Base-by-base conservation (phyloP, 1,140 invertebrate genomes). In the Drosophila setifemur region DNA sequence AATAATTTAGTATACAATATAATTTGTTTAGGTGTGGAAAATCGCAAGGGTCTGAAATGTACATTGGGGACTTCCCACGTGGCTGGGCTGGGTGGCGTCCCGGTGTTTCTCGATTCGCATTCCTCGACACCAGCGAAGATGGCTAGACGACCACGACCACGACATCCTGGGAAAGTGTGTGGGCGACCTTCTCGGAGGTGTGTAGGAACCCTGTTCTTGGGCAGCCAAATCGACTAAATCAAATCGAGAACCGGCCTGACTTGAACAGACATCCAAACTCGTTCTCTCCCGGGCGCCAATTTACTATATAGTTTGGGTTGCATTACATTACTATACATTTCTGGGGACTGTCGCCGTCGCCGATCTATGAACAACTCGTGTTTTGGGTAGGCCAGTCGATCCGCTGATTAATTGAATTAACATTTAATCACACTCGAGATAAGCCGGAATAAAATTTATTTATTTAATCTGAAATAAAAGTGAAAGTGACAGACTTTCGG, bases 81-180 rank as follows among this genome's bases (percentile, higher is more conserved):
- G 75, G 45, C 52, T 48, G 45, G 45, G 23, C 42, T 31, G 37
- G 43, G 39, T 49, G 44, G 55, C 31, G 45, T n/a, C 44, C 42
- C 9, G 16, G 4, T 31, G 4, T 31, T 14, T 7, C 26, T 16
- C 16, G 52, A 49, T 26, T 58, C 52, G 64, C 81, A 85, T 81
- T 86, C 72, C 73, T 25, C 6, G 12, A 40, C 40, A 9, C 58
- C 58, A 52, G 33, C 77, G 52, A 23, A 14, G 40, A 12, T 23
- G 44, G n/a, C n/a, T n/a, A n/a, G n/a, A n/a, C n/a, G n/a, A n/a
- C n/a, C n/a, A 57, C 50, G 45, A n/a, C 48, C 7, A 18, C 31
- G 75, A 73, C 53, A 68, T 85, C 79, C 79, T 85, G 79, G 81
- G 82, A 85, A 85, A 85, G 25, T 74, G 61, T 35, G 79, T 85